Evolutionary conservation across 2,888 invertebrate genomes (phyloP), one percentile per base, ranked within the genome.

Genomic region (Abrostola tripartita): DNA sequence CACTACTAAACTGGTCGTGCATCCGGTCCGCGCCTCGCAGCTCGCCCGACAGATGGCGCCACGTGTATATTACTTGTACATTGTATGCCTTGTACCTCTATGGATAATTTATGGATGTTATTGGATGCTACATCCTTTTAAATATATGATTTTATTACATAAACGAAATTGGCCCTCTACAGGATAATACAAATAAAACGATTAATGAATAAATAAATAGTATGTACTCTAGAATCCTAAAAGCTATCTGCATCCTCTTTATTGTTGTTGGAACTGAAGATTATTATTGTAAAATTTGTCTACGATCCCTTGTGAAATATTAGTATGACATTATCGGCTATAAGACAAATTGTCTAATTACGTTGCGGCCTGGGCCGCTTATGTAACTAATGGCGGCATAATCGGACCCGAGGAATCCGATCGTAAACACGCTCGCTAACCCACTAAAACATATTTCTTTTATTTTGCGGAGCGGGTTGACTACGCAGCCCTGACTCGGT

Each of bases 391-490:
- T 90, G 91, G 90, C 85, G 81, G 90, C 87, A 90, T 92, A 91
- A 93, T 92, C 90, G 86, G 74, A 78, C 80, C 85, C 73, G 81
- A 86, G 90, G 90, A 91, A 91, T 92, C 88, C 88, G 90, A 91
- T 91, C 92, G 91, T 92, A 92, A 93, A 93, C 91, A 92, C 88
- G 89, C 91, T 92, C 85, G 92, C 92, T 94, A 94, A 94, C 94
- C 94, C 91, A 94, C 93, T 94, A 94, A 94, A 94, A 93, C 91
- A 92, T 92, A 94, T 93, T 93, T 93, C 92, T 93, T 93, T 94
- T 94, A 93, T 93, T 93, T 93, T 92, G 92, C 90, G 80, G 81
- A 85, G 88, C 85, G 84, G 82, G 84, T 82, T 83, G 84, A 88
- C 85, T 86, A 86, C 87, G 85, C 86, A 82, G 82, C 83, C 84